phyloP scores from a whole-genome alignment of 2,113 vertebrate genomes.

The Romanogobio albipinnatus region DNA sequence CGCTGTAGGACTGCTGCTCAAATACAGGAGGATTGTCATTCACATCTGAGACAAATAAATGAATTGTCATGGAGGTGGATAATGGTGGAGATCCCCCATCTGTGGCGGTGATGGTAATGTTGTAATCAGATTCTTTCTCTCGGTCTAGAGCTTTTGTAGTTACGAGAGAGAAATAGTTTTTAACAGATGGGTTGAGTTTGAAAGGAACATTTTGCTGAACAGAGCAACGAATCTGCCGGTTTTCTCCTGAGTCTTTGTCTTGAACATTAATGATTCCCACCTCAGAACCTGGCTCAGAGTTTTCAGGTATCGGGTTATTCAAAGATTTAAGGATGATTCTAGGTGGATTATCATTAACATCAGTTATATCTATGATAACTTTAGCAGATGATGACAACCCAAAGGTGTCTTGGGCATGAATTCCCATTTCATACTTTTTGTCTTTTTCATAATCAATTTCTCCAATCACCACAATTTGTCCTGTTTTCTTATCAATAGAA shows the following conservation, averaged over 20 bases:
- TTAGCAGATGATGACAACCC: slow-evolving; percentile 49
- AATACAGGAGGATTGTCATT: slow-evolving; percentile 75
- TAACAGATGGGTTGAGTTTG: slow-evolving; percentile 67
- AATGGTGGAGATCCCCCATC: slow-evolving; percentile 67
- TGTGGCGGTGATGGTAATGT: slow-evolving; percentile 57
- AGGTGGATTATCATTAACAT: slow-evolving; percentile 56
- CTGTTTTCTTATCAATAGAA: slow-evolving; percentile 37
- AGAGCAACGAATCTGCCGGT: slow-evolving; percentile 51
- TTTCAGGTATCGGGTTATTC: slow-evolving; percentile 37
- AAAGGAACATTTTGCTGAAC: slow-evolving; percentile 66
- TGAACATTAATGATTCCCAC: slow-evolving; percentile 52
- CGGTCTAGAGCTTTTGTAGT: slow-evolving; percentile 54
- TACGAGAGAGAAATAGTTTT: slow-evolving; percentile 56
- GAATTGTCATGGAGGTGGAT: slow-evolving; percentile 57
- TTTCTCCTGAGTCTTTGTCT: slow-evolving; percentile 54
- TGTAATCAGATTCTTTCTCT: slow-evolving; percentile 52
- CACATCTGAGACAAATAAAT: slow-evolving; percentile 66
- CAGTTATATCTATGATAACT: slow-evolving; percentile 47
- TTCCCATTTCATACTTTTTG: slow-evolving; percentile 39
- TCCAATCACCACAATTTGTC: slow-evolving; percentile 40
- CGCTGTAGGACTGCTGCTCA: slow-evolving; percentile 59
- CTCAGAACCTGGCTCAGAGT: slow-evolving; percentile 42
- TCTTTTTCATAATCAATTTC: slow-evolving; percentile 53
- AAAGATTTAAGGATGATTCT: slow-evolving; percentile 44
- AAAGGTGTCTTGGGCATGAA: slow-evolving; percentile 44